Evolutionary conservation across 2,888 invertebrate genomes (phyloP), one percentile per base, ranked within the genome.

Genomic region (Aspidiotus rigidus): DNA sequence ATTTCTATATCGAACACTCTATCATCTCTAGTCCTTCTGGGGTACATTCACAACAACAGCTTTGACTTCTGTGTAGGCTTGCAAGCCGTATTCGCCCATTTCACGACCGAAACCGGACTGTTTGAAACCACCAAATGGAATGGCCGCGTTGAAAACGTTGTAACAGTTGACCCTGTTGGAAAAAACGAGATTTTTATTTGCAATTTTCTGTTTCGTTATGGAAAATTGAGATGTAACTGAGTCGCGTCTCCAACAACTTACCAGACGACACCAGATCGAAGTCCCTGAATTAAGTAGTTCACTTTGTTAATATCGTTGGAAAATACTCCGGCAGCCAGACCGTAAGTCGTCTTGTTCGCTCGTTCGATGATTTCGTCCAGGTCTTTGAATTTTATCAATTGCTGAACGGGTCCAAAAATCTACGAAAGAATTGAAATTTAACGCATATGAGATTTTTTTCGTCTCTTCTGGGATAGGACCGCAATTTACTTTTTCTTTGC

Each of bases 71-170:
- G 93, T 92, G 80, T 99, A 99, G 75, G 90, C 90, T 73, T 86
- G 81, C 72, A 98, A 82, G 28, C 93, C 98, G 79, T 98, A 95
- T 76, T 93, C 90, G 61, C 97, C 93, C 77, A 93, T 86, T 81
- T 99, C 99, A 70, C 99, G 85, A 1, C 99, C 98, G 75, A 92
- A 84, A 5, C 97, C 99, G 0, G 96, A 96, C 84, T 92, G 89
- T 80, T 97, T 97, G 82, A 84, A 98, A 0, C 98, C 98, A 62
- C 98, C 98, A 80, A 99, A 99, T 0, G 98, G 98, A 28, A 88
- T 84, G 77, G 93, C 92, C 44, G 88, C 82, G 15, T 84, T 83
- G 74, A 93, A 83, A 1, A 85, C 85, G 79, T 98, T 94, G 81
- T 95, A 98, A 74, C 93, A 91, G 79, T 99, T 99, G 56, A 98